Percentiles rank a stretch among this genome's conserved stretches.
These are phyloP conservation scores for Holothuria scabra DNA, from an alignment of 53 echinoderm and acorn worm genomes.

Conservation along the genomic window DNA sequence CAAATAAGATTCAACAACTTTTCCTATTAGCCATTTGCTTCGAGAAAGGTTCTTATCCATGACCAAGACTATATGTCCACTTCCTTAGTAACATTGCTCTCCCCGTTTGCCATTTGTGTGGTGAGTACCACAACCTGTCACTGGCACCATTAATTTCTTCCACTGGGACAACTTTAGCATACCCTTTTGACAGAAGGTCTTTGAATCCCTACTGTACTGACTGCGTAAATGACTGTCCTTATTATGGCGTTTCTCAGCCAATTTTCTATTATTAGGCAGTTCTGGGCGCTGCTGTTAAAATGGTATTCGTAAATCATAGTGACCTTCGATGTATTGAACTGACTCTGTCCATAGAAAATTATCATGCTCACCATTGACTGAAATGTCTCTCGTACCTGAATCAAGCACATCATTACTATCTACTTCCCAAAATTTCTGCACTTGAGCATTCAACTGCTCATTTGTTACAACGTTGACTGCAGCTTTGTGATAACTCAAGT, in stretches of 20 bases:
- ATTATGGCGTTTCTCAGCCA: conserved; percentile 13
- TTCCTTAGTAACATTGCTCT: neutral
- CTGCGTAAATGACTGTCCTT: conserved; percentile 20
- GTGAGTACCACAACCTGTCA: conserved; percentile 51
- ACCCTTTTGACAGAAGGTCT: conserved; percentile 47
- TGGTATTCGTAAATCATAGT: conserved; percentile 40
- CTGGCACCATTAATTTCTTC: neutral
- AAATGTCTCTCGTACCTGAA: conserved; percentile 30
- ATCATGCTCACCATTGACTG: conserved; percentile 40
- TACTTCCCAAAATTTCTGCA: conserved; percentile 47
- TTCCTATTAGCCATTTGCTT: neutral
- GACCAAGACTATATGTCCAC: neutral
- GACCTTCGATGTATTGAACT: conserved; percentile 16
- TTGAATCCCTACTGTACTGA: neutral
- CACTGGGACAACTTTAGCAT: no score
- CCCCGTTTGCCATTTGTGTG: neutral
- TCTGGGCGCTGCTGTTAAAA: neutral
- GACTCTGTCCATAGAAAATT: conserved; percentile 31
- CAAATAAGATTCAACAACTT: neutral
- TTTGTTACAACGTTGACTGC: neutral
- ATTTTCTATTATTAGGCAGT: neutral
- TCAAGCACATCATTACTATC: conserved; percentile 28
- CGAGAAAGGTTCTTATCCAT: neutral
- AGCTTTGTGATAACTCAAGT: neutral
- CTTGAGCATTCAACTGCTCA: conserved; percentile 26